phyloP scores from a whole-genome alignment of 1,140 invertebrate genomes.

The Drosophila gunungcola region DNA sequence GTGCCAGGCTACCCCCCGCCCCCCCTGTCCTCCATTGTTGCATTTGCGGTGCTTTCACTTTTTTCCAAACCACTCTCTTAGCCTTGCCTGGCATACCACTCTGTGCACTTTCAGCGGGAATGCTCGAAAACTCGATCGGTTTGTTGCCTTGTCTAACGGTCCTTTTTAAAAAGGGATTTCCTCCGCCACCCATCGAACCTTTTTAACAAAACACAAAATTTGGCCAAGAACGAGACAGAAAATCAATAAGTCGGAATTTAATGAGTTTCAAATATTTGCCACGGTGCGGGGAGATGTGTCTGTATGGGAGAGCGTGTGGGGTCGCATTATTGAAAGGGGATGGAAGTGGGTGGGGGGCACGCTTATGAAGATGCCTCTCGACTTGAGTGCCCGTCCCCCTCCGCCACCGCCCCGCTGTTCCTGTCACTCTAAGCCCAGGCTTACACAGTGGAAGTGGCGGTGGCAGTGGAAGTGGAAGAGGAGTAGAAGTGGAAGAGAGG shows the following conservation, averaged over 20 bases:
- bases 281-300: conserved; percentile 1
- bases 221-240: conserved; percentile 54
- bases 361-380: conserved; percentile 38
- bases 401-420: background rate
- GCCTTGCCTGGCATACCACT: conserved; percentile 14
- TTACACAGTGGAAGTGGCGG: background rate
- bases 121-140: conserved; percentile 1
- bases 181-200: background rate
- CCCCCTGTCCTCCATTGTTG: background rate
- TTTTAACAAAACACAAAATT: conserved; percentile 29
- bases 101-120: conserved; percentile 2
- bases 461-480: background rate
- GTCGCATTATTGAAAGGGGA: conserved; percentile 22
- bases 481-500: background rate
- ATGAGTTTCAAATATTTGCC: conserved; percentile 78
- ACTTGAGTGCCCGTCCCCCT: conserved; percentile 16
- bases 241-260: conserved; percentile 77
- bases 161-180: conserved; percentile 10
- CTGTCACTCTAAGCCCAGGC: conserved; percentile 24
- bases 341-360: conserved; percentile 2
- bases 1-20: too few relatives aligned
- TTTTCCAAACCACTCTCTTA: conserved; percentile 1
- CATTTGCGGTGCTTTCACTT: background rate
- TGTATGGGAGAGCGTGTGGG: background rate
- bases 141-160: background rate